A percentile compares a stretch with the other conserved stretches of the same genome.
These are phyloP conservation scores for Volucella bombylans DNA, from an alignment of 2,888 invertebrate species.

Conservation along the genomic window DNA sequence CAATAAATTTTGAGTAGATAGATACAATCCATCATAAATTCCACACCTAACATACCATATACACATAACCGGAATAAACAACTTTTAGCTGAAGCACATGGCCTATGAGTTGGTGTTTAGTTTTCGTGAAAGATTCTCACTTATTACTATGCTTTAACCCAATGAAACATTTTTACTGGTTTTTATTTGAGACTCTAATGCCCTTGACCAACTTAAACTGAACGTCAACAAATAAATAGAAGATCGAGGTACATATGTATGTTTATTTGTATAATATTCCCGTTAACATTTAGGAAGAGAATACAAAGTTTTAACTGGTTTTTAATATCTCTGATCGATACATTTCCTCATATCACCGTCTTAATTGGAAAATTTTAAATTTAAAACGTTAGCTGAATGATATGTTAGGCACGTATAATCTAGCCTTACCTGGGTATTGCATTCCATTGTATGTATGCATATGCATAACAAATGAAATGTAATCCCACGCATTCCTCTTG, in stretches of 20 bases:
- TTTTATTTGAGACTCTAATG: slow-evolving; percentile 10
- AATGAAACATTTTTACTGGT: background rate
- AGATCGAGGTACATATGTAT: background rate
- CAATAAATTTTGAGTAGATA: slow-evolving; percentile 1
- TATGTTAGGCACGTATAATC: no score
- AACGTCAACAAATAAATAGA: background rate
- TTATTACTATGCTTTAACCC: background rate
- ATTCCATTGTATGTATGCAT: slow-evolving; percentile 11
- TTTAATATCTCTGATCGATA: slow-evolving; percentile 1
- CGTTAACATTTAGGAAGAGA: background rate
- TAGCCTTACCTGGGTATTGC: background rate
- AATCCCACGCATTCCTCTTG: slow-evolving; percentile 30
- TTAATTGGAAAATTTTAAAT: background rate
- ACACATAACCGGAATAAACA: background rate
- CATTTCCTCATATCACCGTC: background rate
- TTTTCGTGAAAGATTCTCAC: background rate
- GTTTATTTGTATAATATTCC: slow-evolving; percentile 18
- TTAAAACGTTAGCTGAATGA: background rate
- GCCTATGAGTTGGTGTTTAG: background rate
- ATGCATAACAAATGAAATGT: slow-evolving; percentile 31
- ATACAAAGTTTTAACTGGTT: background rate
- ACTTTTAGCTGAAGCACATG: slow-evolving; percentile 22
- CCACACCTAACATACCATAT: no score
- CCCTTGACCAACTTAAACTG: slow-evolving; percentile 31
- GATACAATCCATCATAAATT: no score